Percentiles rank a stretch among this genome's conserved stretches.
Conservation (phyloP, 1,140 invertebrate species). For the Parasteatoda tepidariorum region DNA sequence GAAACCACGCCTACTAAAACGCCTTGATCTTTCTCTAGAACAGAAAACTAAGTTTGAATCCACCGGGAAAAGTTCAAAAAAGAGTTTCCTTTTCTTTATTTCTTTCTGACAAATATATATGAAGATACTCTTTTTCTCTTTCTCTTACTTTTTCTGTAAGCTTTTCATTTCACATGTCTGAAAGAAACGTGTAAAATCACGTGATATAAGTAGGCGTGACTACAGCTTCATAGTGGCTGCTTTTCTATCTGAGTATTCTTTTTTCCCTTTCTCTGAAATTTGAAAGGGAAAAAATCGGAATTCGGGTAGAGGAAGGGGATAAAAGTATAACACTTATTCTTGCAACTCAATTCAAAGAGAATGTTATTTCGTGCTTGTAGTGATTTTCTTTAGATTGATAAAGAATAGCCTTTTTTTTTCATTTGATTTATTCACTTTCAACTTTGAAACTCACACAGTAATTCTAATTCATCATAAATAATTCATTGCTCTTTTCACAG, state of each 20-base stretch:
- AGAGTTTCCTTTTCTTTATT: constrained; percentile 30
- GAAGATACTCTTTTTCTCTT: constrained; percentile 37
- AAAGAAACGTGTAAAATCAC: constrained; percentile 35
- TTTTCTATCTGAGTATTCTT: constrained; percentile 16
- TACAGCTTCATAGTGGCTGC: constrained; percentile 19
- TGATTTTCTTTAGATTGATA: constrained; percentile 39
- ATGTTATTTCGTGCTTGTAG: constrained; percentile 53
- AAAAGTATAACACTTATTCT: constrained; percentile 23
- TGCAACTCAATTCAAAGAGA: constrained; percentile 55
- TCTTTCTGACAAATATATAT: constrained; percentile 38
- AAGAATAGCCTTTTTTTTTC: background rate
- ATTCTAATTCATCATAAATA: constrained; percentile 45
- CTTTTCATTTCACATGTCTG: constrained; percentile 33
- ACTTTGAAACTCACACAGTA: constrained; percentile 5
- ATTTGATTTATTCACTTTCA: constrained; percentile 22
- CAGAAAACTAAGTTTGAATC: constrained; percentile 35
- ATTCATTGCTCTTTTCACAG: constrained; percentile 9
- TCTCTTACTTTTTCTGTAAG: constrained; percentile 9
- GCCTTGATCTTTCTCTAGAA: constrained; percentile 30
- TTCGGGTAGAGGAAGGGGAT: background rate
- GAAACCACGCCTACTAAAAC: constrained; percentile 41
- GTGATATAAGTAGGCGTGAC: constrained; percentile 53
- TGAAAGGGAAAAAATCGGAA: background rate
- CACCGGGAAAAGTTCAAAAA: constrained; percentile 39
- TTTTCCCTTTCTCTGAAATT: background rate